Percentiles rank a stretch among this genome's conserved stretches.
Conservation (phyloP, 1,140 invertebrate species). For the Lordiphosa clarofinis region DNA sequence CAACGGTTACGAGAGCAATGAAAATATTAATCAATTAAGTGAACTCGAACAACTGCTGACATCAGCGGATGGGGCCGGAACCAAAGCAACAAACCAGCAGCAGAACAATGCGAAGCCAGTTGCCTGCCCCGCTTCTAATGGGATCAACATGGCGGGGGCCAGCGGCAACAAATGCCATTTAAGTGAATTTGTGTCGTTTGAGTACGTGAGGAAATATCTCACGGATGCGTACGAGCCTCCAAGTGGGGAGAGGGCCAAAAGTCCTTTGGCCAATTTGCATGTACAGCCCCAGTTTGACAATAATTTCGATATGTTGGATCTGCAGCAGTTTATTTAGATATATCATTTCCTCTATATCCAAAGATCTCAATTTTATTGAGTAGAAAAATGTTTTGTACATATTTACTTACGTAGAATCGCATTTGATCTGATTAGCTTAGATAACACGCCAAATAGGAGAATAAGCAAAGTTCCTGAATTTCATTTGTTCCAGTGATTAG, state of each 20-base stretch:
- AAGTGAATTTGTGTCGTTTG: conserved; percentile 75
- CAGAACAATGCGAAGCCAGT: conserved; percentile 7
- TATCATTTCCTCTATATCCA: conserved; percentile 22
- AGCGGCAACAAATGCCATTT: conserved; percentile 38
- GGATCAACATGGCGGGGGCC: conserved; percentile 23
- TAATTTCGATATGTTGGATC: conserved; percentile 71
- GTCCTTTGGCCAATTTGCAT: conserved; percentile 26
- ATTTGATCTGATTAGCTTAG: not conserved
- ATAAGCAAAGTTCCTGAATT: conserved; percentile 39
- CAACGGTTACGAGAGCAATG: conserved; percentile 33
- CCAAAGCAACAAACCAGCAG: not conserved
- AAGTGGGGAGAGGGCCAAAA: conserved; percentile 20
- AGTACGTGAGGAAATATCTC: conserved; percentile 77
- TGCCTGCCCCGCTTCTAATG: conserved; percentile 30
- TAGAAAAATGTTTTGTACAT: conserved; percentile 36
- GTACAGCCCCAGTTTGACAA: conserved; percentile 53
- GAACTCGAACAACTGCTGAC: conserved; percentile 66
- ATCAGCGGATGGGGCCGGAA: conserved; percentile 1
- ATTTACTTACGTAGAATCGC: conserved; percentile 4
- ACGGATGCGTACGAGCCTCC: conserved; percentile 54
- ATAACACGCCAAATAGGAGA: conserved; percentile 1
- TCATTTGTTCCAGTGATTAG: conserved; percentile 53
- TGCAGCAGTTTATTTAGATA: conserved; percentile 64
- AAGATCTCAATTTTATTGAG: conserved; percentile 64
- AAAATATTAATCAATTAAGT: conserved; percentile 70